Percentiles rank a stretch among this genome's conserved stretches.
These are phyloP conservation scores for Dynastes hyllus DNA, from an alignment of 2,888 invertebrate genomes.

Conservation along the genomic window DNA sequence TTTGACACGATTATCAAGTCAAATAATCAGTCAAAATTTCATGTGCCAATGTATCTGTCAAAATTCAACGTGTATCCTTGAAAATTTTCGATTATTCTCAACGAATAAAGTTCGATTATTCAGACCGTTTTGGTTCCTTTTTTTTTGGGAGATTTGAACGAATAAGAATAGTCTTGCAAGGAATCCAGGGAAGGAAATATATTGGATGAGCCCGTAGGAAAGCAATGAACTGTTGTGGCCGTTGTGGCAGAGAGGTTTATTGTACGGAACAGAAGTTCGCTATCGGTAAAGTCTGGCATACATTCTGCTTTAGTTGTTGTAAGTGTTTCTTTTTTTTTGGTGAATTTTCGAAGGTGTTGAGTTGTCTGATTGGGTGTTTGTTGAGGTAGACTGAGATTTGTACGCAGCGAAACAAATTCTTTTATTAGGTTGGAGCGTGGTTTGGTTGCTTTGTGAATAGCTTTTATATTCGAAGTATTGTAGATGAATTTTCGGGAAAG, in stretches of 20 bases:
- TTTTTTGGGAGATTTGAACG: too few species aligned
- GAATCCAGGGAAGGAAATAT: background rate
- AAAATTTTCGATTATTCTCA: slow-evolving; percentile 23
- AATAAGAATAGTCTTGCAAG: too few species aligned
- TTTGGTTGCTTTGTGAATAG: too few species aligned
- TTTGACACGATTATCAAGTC: background rate
- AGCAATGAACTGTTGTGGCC: slow-evolving; percentile 61
- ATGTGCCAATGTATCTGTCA: slow-evolving; percentile 35
- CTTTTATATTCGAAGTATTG: too few species aligned
- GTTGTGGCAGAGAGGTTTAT: slow-evolving; percentile 68
- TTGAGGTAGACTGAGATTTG: too few species aligned
- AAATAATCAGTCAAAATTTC: slow-evolving; percentile 46
- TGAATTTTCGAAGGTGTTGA: background rate
- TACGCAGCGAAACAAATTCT: too few species aligned
- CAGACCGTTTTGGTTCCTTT: background rate
- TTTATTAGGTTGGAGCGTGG: background rate
- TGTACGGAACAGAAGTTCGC: slow-evolving; percentile 67
- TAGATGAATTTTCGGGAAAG: too few species aligned
- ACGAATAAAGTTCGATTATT: background rate
- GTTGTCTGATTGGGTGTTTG: too few species aligned
- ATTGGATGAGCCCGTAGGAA: slow-evolving; percentile 27
- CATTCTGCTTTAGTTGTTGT: slow-evolving; percentile 69
- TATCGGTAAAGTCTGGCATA: slow-evolving; percentile 68
- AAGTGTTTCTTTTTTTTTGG: slow-evolving; percentile 58
- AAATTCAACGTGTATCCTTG: slow-evolving; percentile 50